Conservation (phyloP, 2,113 vertebrate genomes). For the Actenoides lindsayi region DNA sequence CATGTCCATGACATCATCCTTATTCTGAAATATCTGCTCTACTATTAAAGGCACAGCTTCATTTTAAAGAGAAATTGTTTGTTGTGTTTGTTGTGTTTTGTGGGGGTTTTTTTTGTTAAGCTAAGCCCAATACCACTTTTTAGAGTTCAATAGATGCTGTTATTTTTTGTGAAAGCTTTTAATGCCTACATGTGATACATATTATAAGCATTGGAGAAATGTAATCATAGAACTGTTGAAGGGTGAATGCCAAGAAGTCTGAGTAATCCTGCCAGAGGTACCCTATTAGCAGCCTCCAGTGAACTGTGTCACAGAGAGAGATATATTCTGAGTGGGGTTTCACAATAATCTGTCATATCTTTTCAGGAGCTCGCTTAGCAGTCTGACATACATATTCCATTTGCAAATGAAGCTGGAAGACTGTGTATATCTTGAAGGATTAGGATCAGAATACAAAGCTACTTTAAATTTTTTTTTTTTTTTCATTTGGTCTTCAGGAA, state of each 20-base stretch:
- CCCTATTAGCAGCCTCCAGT: not conserved
- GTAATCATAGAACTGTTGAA: not conserved
- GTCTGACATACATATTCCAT: not conserved
- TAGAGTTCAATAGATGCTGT: not conserved
- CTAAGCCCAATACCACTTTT: not conserved
- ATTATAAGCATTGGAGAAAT: not conserved
- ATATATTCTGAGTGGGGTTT: not conserved
- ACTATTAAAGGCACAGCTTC: not conserved
- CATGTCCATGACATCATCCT: constrained; percentile 1
- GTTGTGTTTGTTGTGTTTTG: not conserved
- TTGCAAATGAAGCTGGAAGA: not conserved
- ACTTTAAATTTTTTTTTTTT: not conserved
- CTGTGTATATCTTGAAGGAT: not conserved
- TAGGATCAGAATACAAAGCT: not conserved
- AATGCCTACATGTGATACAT: not conserved
- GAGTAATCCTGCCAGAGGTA: not conserved
- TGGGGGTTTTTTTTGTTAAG: not conserved
- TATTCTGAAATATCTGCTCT: not conserved
- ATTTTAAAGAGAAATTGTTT: not conserved
- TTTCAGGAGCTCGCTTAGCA: not conserved
- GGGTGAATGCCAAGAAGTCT: not conserved
- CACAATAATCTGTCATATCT: not conserved
- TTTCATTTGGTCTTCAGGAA: not conserved
- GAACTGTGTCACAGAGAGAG: not conserved
- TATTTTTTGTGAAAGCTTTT: not conserved